These are phyloP conservation scores for Zygogramma bicolorata DNA, from an alignment of 2,888 invertebrate species.

Conservation along the genomic window DNA sequence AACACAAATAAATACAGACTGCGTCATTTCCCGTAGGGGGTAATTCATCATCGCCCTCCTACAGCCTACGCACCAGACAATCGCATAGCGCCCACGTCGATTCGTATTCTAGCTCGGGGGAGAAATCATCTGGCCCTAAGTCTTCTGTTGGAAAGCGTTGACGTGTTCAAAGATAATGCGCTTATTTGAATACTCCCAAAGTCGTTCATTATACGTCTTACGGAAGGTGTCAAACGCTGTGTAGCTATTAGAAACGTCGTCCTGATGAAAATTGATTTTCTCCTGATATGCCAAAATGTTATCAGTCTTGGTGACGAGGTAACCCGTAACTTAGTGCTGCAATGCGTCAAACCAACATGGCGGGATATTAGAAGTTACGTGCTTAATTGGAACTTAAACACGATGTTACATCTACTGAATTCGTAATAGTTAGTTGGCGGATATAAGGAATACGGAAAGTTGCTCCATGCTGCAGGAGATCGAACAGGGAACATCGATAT, in stretches of 20 bases:
- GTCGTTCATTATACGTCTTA: slow-evolving; percentile 47
- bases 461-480: not conserved
- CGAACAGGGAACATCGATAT: not conserved
- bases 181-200: slow-evolving; percentile 47
- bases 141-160: slow-evolving; percentile 40
- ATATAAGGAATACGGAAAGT: not conserved
- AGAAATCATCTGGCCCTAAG: not conserved
- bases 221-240: slow-evolving; percentile 40
- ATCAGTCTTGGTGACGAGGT: slow-evolving; percentile 51
- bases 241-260: slow-evolving; percentile 54
- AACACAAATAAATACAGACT: too few species aligned
- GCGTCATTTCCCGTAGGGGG: not conserved
- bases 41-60: not conserved
- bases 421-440: slow-evolving; percentile 28
- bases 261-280: slow-evolving; percentile 58
- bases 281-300: slow-evolving; percentile 54
- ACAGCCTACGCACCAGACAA: not conserved
- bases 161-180: slow-evolving; percentile 48
- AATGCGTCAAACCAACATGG: slow-evolving; percentile 55
- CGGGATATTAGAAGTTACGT: slow-evolving; percentile 53
- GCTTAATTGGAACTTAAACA: slow-evolving; percentile 48
- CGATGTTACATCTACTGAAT: slow-evolving; percentile 38
- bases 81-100: not conserved
- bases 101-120: not conserved
- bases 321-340: slow-evolving; percentile 53